Percentiles rank a stretch among this genome's conserved stretches.
Evolutionary conservation across 2,888 invertebrate species (phyloP).

Genomic region (Caenorhabditis plicata): DNA sequence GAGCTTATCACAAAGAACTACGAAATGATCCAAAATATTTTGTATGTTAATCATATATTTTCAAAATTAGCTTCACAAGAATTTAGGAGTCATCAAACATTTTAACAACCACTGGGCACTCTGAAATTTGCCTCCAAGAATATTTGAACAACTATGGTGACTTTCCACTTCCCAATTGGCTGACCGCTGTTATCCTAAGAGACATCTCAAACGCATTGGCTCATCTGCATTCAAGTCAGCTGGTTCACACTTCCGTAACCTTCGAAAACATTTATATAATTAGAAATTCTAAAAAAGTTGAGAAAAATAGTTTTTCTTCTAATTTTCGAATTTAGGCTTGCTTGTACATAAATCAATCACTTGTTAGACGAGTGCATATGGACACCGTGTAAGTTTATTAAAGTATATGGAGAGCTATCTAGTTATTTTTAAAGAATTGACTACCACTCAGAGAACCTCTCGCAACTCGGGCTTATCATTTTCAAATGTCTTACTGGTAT

Average conservation of each 20-base stretch:
- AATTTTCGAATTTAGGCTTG: no score
- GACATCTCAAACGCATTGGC: conserved; percentile 11
- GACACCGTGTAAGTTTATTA: neutral
- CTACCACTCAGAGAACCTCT: conserved; percentile 13
- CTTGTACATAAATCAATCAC: neutral
- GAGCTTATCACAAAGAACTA: no score
- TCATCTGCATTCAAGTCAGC: conserved; percentile 15
- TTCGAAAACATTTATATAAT: conserved; percentile 12
- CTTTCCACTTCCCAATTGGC: conserved; percentile 20
- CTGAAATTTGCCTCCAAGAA: conserved; percentile 3
- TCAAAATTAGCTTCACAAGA: neutral
- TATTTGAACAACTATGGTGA: conserved; percentile 14
- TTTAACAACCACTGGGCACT: conserved; percentile 10
- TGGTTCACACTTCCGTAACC: conserved; percentile 8
- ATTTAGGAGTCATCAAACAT: conserved; percentile 8
- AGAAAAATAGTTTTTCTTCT: no score
- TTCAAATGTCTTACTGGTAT: conserved; percentile 20
- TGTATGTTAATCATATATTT: no score
- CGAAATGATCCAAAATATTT: conserved; percentile 10
- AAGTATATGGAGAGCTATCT: no score
- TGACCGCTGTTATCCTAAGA: conserved; percentile 15
- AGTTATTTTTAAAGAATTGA: conserved; percentile 11
- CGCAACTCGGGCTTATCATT: conserved; percentile 14
- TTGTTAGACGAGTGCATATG: neutral
- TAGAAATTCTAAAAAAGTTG: neutral